A percentile compares a stretch with the other conserved stretches of the same genome.
These are phyloP conservation scores for Torymus texanus DNA, from an alignment of 2,888 invertebrate genomes.

Conservation along the genomic window DNA sequence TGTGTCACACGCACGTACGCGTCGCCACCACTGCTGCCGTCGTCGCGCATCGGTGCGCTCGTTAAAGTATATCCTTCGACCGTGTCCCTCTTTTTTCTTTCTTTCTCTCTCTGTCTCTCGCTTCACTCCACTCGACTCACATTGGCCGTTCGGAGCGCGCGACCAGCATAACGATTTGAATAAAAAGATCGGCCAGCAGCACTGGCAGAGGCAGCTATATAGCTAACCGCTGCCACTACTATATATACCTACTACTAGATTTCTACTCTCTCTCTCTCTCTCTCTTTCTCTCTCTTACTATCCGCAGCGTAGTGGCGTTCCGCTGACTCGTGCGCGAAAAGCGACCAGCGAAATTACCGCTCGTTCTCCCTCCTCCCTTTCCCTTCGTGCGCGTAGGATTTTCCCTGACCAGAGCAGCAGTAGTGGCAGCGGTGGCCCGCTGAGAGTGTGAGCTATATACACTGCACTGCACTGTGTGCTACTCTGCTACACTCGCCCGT, in stretches of 20 bases:
- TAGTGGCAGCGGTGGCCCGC: background rate
- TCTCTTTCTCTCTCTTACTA: too few relatives aligned
- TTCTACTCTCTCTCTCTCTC: background rate
- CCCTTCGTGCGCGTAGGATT: background rate
- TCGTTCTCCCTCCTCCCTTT: background rate
- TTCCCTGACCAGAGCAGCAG: background rate
- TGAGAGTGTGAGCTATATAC: too few relatives aligned
- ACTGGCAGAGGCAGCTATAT: too few relatives aligned
- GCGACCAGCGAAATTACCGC: slow-evolving; percentile 9
- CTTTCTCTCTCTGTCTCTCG: slow-evolving; percentile 11
- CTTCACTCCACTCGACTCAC: background rate
- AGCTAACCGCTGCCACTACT: background rate
- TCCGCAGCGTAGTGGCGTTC: too few relatives aligned
- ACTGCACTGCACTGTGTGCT: too few relatives aligned
- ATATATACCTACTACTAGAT: background rate
- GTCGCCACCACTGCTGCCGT: background rate
- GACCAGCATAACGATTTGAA: slow-evolving; percentile 39
- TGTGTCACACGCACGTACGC: background rate
- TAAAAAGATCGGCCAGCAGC: slow-evolving; percentile 19
- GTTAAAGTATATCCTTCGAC: slow-evolving; percentile 43
- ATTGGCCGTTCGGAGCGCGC: background rate
- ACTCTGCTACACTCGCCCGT: too few relatives aligned
- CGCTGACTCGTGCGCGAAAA: slow-evolving; percentile 34
- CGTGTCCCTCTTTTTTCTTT: slow-evolving; percentile 16
- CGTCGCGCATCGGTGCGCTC: slow-evolving; percentile 42